Conservation (phyloP, 64 coral and sea anemone species). For the Montipora capricornis region DNA sequence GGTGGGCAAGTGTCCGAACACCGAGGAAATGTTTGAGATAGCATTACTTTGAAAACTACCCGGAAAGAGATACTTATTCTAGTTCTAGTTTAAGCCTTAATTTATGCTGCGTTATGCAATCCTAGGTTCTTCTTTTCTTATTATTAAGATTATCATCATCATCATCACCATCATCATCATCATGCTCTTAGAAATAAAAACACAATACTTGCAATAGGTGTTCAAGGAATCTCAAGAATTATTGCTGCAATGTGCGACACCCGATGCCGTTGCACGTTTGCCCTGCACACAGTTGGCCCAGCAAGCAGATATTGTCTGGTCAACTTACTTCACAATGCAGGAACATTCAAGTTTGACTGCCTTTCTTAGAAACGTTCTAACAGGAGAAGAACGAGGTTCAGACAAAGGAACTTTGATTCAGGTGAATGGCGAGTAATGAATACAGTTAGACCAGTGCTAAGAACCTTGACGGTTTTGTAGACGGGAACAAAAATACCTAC, state of each 20-base stretch:
- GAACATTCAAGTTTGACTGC: conserved; percentile 74
- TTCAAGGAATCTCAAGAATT: conserved; percentile 49
- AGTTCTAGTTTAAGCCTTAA: neutral
- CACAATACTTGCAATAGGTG: conserved; percentile 17
- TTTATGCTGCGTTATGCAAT: conserved; percentile 26
- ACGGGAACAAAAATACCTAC: neutral
- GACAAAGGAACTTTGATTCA: conserved; percentile 8
- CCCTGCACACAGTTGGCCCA: conserved; percentile 6
- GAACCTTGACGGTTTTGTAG: neutral
- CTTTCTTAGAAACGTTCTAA: conserved; percentile 38
- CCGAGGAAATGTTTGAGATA: no score
- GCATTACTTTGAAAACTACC: no score
- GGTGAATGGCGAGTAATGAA: neutral
- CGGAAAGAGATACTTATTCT: no score
- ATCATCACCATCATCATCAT: neutral
- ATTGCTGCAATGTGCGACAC: conserved; percentile 80
- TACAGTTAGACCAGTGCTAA: neutral
- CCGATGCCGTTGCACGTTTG: conserved; percentile 68
- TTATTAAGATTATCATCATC: no score
- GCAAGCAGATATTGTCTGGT: conserved; percentile 34
- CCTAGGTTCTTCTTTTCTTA: neutral
- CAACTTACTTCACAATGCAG: conserved; percentile 71
- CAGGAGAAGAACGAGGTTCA: neutral
- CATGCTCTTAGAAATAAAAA: neutral
- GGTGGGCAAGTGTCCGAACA: no score